These are phyloP conservation scores for Brachionus asplanchnoidis DNA, from an alignment of 1,140 invertebrate genomes.

Conservation along the genomic window DNA sequence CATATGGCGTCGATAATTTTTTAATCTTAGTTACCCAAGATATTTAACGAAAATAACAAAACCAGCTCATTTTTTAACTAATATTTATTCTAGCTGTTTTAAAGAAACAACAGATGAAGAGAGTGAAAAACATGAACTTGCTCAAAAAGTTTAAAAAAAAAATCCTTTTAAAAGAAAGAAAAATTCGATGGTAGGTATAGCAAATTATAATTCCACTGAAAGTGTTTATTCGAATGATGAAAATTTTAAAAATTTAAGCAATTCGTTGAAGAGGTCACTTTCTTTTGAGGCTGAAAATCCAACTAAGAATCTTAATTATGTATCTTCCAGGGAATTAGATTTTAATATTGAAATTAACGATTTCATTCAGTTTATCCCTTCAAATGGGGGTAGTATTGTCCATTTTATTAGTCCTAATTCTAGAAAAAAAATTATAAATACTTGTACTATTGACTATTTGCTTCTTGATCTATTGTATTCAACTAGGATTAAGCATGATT, in stretches of 20 bases:
- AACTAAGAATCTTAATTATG: too few species aligned
- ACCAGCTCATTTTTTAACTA: neutral
- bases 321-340: too few species aligned
- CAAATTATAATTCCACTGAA: neutral
- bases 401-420: neutral
- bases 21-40: neutral
- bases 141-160: neutral
- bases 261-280: too few species aligned
- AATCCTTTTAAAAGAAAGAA: neutral
- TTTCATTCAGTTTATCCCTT: neutral
- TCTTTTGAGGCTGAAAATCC: too few species aligned
- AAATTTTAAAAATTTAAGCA: too few species aligned
- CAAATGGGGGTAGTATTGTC: neutral
- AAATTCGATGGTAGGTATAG: neutral
- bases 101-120: neutral
- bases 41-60: neutral
- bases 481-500: neutral
- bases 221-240: neutral
- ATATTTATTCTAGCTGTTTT: neutral
- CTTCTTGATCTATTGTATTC: neutral
- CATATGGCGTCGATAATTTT: neutral
- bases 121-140: neutral
- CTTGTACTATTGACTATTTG: neutral
- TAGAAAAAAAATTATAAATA: conserved; percentile 1
- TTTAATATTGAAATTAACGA: too few species aligned